Evolutionary conservation across 2,113 vertebrate species (phyloP).

Genomic region (Chaenocephalus aceratus): DNA sequence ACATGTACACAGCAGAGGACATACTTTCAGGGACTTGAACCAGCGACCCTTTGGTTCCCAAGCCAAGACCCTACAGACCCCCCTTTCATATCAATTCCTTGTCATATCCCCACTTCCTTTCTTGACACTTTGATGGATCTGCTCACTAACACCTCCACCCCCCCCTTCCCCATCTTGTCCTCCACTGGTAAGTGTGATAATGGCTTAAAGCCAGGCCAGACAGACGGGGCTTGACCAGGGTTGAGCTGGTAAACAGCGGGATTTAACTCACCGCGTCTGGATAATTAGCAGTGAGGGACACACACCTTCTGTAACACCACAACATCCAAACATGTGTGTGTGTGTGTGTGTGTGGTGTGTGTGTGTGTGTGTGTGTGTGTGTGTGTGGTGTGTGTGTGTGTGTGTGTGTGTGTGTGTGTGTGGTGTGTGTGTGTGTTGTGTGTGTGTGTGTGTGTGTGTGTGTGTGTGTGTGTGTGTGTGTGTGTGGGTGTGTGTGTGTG

Average conservation of each 20-base stretch:
- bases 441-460: not conserved
- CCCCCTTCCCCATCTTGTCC: not conserved
- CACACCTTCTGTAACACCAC: conserved; percentile 47
- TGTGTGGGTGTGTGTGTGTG: not conserved
- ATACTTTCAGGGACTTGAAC: too few relatives aligned
- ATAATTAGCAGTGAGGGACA: conserved; percentile 70
- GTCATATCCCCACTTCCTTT: conserved; percentile 22
- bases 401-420: not conserved
- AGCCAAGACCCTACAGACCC: not conserved
- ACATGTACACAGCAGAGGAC: too few relatives aligned
- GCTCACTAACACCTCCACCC: not conserved
- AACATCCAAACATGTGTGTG: conserved; percentile 17
- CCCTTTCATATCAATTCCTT: not conserved
- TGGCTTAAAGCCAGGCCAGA: conserved; percentile 62
- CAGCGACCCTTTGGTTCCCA: too few relatives aligned
- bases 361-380: not conserved
- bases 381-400: not conserved
- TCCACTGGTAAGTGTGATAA: conserved; percentile 60
- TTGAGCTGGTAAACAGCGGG: conserved; percentile 67
- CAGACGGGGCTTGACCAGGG: conserved; percentile 62
- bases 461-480: not conserved
- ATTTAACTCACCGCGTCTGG: conserved; percentile 66
- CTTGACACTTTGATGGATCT: conserved; percentile 54
- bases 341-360: not conserved
- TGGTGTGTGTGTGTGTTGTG: not conserved